Conservation (phyloP, 2,888 invertebrate species). For the Plebejus melissa region DNA sequence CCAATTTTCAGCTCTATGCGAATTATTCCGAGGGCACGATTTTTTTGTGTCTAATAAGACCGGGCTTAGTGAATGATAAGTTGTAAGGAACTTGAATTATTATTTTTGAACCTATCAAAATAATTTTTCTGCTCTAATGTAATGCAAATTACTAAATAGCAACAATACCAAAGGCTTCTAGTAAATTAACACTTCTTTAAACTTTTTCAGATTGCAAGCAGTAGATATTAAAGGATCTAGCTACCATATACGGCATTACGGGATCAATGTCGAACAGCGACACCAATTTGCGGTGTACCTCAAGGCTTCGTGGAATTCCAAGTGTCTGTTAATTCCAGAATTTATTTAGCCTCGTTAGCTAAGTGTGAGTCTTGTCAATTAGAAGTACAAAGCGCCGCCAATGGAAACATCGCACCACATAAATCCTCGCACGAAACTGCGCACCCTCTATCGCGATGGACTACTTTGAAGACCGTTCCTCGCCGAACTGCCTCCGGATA, state of each 20-base stretch:
- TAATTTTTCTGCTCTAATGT: neutral
- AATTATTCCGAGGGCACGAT: too few species aligned
- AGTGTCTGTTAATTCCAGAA: slow-evolving; percentile 1
- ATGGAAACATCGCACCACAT: slow-evolving; percentile 55
- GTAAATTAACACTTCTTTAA: neutral
- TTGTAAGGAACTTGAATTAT: neutral
- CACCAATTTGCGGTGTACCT: slow-evolving; percentile 11
- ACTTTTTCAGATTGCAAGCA: neutral
- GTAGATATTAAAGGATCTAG: neutral
- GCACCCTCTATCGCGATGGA: slow-evolving; percentile 49
- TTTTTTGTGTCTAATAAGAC: too few species aligned
- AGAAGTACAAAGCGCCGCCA: slow-evolving; percentile 58
- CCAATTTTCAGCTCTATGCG: too few species aligned
- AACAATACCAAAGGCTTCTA: neutral
- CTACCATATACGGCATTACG: slow-evolving; percentile 10
- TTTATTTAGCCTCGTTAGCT: slow-evolving; percentile 46
- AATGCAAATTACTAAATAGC: neutral
- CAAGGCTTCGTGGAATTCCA: neutral
- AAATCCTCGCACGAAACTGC: slow-evolving; percentile 52
- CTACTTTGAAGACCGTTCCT: slow-evolving; percentile 41
- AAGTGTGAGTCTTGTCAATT: slow-evolving; percentile 65
- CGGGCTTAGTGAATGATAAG: too few species aligned
- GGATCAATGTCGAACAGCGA: slow-evolving; percentile 5
- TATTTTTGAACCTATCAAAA: neutral
- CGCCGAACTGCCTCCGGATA: slow-evolving; percentile 39